Base-by-base conservation (phyloP, 2,888 invertebrate genomes). In the Exephanes ischioxanthus region DNA sequence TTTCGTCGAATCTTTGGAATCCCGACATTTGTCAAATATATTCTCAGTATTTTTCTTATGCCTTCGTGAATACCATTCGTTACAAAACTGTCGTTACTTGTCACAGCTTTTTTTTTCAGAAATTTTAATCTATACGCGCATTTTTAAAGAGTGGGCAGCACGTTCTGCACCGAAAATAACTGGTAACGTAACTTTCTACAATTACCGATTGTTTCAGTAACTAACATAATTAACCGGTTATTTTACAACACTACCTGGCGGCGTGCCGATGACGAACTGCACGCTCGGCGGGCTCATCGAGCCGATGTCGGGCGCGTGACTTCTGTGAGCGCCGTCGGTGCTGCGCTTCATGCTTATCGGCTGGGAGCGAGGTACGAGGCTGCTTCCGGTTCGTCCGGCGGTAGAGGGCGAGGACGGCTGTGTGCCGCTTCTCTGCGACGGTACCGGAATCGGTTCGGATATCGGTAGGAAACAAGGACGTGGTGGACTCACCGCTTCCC, bases 211-310 rank as follows among this genome's bases (percentile, higher is more conserved):
- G 0, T 30, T 30, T 30, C 30, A 30, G 30, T 30, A 30, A 30
- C 30, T 30, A 30, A 30, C 30, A 30, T 30, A 30, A 30, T 5
- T 5, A 30, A 30, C 5, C 30, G 5, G 30, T 30, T 30, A 30
- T 30, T 30, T 30, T 30, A 0, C 5, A 30, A 30, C 30, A 30
- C 30, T 30, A 30, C 96, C 96, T 68, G 98, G 98, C 80, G 98
- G 98, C 73, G 98, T 98, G 81, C 98, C 97, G 94, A 98, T 97
- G 77, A 97, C 96, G 94, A 98, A 97, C 93, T 98, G 97, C 75
- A 98, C 96, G 89, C 98, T 96, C 87, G 99, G 99, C 86, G 99
- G 99, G 71, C 98, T 98, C 87, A 99, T 96, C 7, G 98, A 98
- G 91, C 97, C 98, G 89, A 99, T 97, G 94, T 98, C 98, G 89